Base-by-base conservation (phyloP, 2,888 invertebrate species). In the Ariolimax columbianus region DNA sequence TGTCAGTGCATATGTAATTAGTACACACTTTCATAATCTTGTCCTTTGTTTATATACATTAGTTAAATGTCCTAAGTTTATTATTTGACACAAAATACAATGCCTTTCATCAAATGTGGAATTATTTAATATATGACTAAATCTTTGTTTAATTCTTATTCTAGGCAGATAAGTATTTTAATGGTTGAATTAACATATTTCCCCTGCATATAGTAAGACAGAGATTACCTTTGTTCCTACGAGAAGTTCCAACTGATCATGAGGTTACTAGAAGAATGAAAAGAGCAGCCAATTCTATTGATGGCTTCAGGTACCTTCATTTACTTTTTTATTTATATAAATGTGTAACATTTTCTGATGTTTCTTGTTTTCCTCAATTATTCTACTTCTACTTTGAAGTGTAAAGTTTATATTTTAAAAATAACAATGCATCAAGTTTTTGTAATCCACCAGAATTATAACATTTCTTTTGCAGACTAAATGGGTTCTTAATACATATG, bases 171-270 rank as follows among this genome's bases (percentile, higher is more conserved):
- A 11, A 38, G 38, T 17, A 47, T 14, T 70, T 26, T 19, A n/a
- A 9, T 66, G 66, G 26, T n/a, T n/a, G 23, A 77, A 26, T 26
- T 26, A 33, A 47, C 63, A 33, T 38, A 70, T 70, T 70, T 77
- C 43, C 59, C 30, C 66, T 77, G 23, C 66, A 19, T 86, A 30
- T 72, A 91, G 92, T 93, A 75, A 90, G 94, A 82, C 92, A 92
- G 81, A 89, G 96, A 91, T 95, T 97, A 86, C 97, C 97, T 38
- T 94, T 95, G 80, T 96, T 97, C 89, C 95, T 97, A 94, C 95
- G 96, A 88, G 96, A 97, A 90, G 96, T 96, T 89, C 97, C 97
- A 11, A 96, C 96, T 90, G 97, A 97, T 92, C 96, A 96, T 73
- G 95, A 96, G 30, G 96, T 97, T 72, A 95, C 97, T 0, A 95